These are phyloP conservation scores for Virgularia gustaviana DNA, from an alignment of 92 coral and sea anemone genomes.

Conservation along the genomic window DNA sequence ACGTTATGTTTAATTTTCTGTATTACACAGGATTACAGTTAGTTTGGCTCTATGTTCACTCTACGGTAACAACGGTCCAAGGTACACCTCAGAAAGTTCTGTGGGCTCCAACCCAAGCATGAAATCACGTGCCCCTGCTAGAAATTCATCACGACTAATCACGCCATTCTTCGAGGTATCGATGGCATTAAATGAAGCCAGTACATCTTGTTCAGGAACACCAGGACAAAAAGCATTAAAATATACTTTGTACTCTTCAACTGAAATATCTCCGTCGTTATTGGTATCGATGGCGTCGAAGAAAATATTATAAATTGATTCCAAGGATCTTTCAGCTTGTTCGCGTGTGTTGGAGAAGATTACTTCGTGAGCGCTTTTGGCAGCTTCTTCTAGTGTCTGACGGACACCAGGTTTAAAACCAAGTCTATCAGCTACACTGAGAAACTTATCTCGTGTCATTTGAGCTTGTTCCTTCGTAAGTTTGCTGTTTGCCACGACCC, in stretches of 20 bases:
- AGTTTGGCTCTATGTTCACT: too few relatives aligned
- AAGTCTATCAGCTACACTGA: not conserved
- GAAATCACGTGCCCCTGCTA: not conserved
- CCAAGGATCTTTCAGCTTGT: not conserved
- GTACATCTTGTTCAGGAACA: not conserved
- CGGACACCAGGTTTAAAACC: not conserved
- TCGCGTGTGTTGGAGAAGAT: not conserved
- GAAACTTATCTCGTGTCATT: not conserved
- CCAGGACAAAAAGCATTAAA: not conserved
- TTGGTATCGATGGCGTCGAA: constrained; percentile 6
- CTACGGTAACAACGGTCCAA: too few relatives aligned
- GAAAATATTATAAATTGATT: not conserved
- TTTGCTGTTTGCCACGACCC: not conserved
- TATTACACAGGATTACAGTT: too few relatives aligned
- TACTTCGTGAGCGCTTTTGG: not conserved
- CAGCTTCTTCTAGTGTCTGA: not conserved
- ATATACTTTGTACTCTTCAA: constrained; percentile 1
- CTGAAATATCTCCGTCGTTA: not conserved
- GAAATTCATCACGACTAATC: constrained; percentile 22
- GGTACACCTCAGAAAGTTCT: not conserved
- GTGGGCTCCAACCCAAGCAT: not conserved
- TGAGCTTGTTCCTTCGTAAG: not conserved
- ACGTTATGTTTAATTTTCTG: too few relatives aligned
- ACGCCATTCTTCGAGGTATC: constrained; percentile 2
- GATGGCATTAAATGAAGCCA: not conserved